Base-by-base conservation (phyloP, 1,140 invertebrate species). In the Eumaeus atala region DNA sequence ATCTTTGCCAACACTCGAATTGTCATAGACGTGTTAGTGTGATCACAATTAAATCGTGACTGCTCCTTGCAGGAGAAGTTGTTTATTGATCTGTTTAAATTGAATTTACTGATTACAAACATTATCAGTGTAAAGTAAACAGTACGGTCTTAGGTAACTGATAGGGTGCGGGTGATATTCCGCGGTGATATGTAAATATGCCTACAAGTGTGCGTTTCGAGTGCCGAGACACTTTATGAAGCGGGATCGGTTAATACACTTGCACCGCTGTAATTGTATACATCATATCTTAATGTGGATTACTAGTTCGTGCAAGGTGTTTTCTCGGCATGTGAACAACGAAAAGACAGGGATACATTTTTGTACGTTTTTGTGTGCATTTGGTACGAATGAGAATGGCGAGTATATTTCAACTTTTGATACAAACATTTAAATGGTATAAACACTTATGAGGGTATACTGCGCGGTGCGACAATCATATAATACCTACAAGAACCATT, bases 111-210 rank as follows among this genome's bases (percentile, higher is more conserved):
- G 44, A 58, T 57, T 62, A 56, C 74, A 72, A 70, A 63, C 44
- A 34, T 70, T 74, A 80, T 77, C 74, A 58, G 44, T 34, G 35
- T 44, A 66, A 56, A 58, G 69, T 74, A 70, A 79, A 79, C 63
- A 76, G 56, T 69, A 62, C 51, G 66, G 42, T 58, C 61, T 67
- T 59, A 61, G 55, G 58, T 49, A 51, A 42, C 21, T 50, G 64
- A 64, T 66, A 60, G 21, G 34, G 28, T 34, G 11, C 40, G 50
- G n/a, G 61, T 57, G 51, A 51, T 64, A 64, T 64, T 64, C 62
- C 62, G 58, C 6, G n/a, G 51, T 37, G 51, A 37, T 52, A 52
- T 52, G 36, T 52, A 44, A 44, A 44, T 52, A 28, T 28, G 48
- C 33, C 48, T 33, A 49, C 34, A 28, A 52, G 51, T 36, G 18